Evolutionary conservation across 2,797 vertebrate genomes (phyloP), one percentile per base, ranked within the genome.

Genomic region (Ficedula albicollis): DNA sequence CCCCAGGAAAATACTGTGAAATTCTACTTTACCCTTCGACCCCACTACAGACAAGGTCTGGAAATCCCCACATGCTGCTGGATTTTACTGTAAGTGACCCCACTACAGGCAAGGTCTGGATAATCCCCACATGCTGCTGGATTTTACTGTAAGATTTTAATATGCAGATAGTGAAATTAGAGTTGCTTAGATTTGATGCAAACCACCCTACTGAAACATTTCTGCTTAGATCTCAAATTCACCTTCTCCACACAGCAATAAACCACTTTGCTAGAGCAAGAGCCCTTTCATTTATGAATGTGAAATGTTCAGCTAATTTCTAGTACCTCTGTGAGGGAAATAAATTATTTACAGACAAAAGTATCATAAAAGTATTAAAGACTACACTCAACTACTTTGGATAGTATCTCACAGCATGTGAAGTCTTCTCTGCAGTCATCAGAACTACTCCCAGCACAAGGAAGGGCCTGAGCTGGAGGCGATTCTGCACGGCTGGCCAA

Each of bases 401-500:
- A 41, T 6, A 36, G n/a, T 73, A 27, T 36, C 70, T 79, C 4
- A 2, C 25, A 68, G 23, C 6, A 25, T 17, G 23, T 25, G 22
- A 26, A 66, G 4, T 48, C 43, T 72, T 77, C 52, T 60, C 56
- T 77, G 38, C 52, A 89, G 51, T 20, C 46, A 69, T 15, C 48
- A 87, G 78, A 87, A 55, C n/a, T 56, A 32, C 29, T 59, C 52
- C 38, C 48, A 90, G 59, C 34, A 73, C 51, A 79, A 83, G 70
- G 43, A 88, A 66, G 30, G 29, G 20, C 39, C 72, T 52, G 41
- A 70, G 56, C 32, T 60, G 67, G 60, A 77, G 60, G 39, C 0
- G 0, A 70, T 69, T 74, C 44, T 73, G 27, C 15, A 27, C 0
- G 0, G 26, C 59, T 30, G 27, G 39, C 48, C 87, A 88, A 94